Base-by-base conservation (phyloP, 23 tunicate genomes). In the Botrylloides violaceus region DNA sequence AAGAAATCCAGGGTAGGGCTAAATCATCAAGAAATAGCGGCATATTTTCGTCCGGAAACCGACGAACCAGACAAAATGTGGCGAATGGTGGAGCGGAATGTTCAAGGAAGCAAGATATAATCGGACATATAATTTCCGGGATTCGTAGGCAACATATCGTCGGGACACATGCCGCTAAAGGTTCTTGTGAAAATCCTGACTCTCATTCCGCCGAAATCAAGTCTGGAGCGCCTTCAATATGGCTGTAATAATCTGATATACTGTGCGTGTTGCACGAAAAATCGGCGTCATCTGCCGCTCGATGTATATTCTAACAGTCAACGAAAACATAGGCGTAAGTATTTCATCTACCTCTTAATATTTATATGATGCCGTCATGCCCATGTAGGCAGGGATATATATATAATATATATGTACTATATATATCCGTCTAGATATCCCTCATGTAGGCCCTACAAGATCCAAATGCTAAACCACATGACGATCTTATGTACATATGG, bases 1-100 rank as follows among this genome's bases (percentile, higher is more conserved):
- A 85, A 74, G 64, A 65, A 22, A 78, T 84, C 3, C 83, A 84
- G 19, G 65, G 77, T 4, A 9, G 58, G 58, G 58, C 26, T 12
- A 34, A 43, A 43, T 7, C 12, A 9, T 9, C 15, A 43, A 9
- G 53, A 9, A 9, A 15, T 43, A 15, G 53, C 12, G 15, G 53
- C 12, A 43, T 43, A 43, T 43, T 43, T 15, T 43, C 53, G 53
- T 43, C 9, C 15, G 53, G 53, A 15, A 15, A 15, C 53, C 9
- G 53, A 15, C 9, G 53, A 15, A 43, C 53, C 12, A 15, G 15
- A 7, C 15, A 9, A 43, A 43, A 43, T 7, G 12, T 7, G 9
- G 15, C 9, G 15, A 15, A 43, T 15, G 15, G 12, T 15, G 53
- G 53, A 9, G 53, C 53, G 15, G 53, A 43, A 15, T n/a, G n/a